These are phyloP conservation scores for Bubo blakistoni DNA, from an alignment of 2,113 vertebrate genomes.

Conservation along the genomic window DNA sequence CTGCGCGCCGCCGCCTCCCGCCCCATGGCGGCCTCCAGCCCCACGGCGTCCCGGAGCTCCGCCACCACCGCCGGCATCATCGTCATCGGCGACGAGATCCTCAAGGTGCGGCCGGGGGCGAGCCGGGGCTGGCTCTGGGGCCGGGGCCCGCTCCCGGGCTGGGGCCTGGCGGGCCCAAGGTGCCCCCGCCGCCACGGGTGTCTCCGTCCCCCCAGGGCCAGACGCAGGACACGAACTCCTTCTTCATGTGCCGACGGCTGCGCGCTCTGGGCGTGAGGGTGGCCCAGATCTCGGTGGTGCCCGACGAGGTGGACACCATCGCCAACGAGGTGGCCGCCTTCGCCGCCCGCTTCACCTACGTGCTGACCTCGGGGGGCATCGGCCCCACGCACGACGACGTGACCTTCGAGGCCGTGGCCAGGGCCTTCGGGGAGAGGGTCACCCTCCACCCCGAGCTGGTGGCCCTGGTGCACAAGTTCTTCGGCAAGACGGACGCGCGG, in stretches of 20 bases:
- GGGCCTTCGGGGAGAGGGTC: constrained; percentile 84
- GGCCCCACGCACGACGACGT: constrained; percentile 96
- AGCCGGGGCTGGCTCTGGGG: not conserved
- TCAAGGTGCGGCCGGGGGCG: constrained; percentile 78
- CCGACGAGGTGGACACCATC: constrained; percentile 84
- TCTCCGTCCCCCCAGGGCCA: constrained; percentile 77
- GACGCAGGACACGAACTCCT: constrained; percentile 92
- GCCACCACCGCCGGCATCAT: constrained; percentile 87
- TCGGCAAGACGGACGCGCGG: constrained; percentile 51
- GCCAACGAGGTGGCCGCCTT: constrained; percentile 83
- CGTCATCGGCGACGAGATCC: constrained; percentile 93
- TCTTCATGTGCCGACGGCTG: constrained; percentile 84
- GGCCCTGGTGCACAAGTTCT: constrained; percentile 75
- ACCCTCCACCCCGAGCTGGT: constrained; percentile 82
- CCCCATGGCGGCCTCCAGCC: constrained; percentile 76
- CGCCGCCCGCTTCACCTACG: constrained; percentile 80
- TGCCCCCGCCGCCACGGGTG: not conserved
- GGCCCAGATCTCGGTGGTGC: constrained; percentile 84
- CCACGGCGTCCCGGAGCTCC: constrained; percentile 69
- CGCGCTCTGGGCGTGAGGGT: constrained; percentile 87
- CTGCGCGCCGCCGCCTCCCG: constrained; percentile 56
- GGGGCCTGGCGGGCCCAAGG: too few species aligned
- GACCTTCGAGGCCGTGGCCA: constrained; percentile 89
- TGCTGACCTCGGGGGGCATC: constrained; percentile 90
- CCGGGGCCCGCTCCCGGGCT: too few species aligned